phyloP scores from a whole-genome alignment of 2,888 invertebrate genomes.

The Calameuta filiformis region DNA sequence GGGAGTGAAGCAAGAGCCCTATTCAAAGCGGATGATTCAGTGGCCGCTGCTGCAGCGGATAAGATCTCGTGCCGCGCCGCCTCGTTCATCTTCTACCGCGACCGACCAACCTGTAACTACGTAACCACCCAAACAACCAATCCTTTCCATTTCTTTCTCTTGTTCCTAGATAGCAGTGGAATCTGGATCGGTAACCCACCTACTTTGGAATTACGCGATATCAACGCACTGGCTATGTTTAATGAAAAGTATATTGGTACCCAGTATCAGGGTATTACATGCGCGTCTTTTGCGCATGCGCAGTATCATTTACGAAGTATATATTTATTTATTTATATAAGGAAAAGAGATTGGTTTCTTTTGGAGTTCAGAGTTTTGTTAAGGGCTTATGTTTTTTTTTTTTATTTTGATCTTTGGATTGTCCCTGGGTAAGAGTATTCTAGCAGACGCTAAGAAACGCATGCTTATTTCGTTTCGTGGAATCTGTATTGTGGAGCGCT shows the following conservation, averaged over 20 bases:
- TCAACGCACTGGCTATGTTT: not conserved
- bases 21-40: slow-evolving; percentile 66
- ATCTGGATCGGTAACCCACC: slow-evolving; percentile 20
- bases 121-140: slow-evolving; percentile 44
- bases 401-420: not conserved
- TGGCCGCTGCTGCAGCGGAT: slow-evolving; percentile 61
- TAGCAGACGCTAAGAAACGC: not conserved
- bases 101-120: slow-evolving; percentile 56
- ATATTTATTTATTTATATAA: not conserved
- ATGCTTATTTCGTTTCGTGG: not conserved
- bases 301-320: not conserved
- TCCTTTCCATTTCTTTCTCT: slow-evolving; percentile 35
- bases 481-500: not conserved
- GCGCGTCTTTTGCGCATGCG: not conserved
- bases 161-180: slow-evolving; percentile 20
- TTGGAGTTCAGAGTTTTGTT: not conserved
- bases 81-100: slow-evolving; percentile 53
- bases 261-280: not conserved
- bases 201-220: not conserved
- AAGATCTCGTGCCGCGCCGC: slow-evolving; percentile 61
- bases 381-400: not conserved
- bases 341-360: not conserved
- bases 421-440: not conserved
- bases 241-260: not conserved
- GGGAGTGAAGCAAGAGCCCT: slow-evolving; percentile 56